Conservation (phyloP, 2,888 invertebrate genomes). For the Mesochorus sp. region DNA sequence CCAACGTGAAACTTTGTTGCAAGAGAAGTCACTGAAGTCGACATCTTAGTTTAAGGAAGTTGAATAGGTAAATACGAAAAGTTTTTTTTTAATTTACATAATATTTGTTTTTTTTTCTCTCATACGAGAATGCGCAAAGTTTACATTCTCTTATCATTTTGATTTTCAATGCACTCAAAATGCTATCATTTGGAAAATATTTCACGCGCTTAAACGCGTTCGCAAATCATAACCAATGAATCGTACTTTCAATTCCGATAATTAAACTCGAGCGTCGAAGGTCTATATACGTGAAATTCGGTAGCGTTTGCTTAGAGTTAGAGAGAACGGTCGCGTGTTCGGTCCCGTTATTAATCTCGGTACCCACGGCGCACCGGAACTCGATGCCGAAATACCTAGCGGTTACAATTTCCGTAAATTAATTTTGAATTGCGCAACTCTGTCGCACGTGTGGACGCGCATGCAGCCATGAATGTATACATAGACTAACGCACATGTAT, state of each 20-base stretch:
- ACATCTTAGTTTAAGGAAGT: slow-evolving; percentile 50
- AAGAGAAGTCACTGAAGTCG: slow-evolving; percentile 26
- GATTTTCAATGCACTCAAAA: too few species aligned
- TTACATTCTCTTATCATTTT: background rate
- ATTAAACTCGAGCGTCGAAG: background rate
- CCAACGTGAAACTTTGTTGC: slow-evolving; percentile 23
- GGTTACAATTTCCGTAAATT: slow-evolving; percentile 61
- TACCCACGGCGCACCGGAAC: slow-evolving; percentile 19
- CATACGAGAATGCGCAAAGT: too few species aligned
- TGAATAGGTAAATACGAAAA: slow-evolving; percentile 50
- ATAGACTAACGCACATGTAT: background rate
- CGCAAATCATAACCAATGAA: background rate
- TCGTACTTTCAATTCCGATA: background rate
- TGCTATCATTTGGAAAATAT: too few species aligned
- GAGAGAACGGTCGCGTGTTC: slow-evolving; percentile 34
- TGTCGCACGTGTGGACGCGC: slow-evolving; percentile 31
- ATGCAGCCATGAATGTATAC: background rate
- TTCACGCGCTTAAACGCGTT: background rate
- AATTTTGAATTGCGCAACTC: slow-evolving; percentile 57
- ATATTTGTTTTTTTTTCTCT: background rate
- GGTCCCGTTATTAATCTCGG: slow-evolving; percentile 50
- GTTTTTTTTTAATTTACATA: background rate
- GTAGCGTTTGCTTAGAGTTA: background rate
- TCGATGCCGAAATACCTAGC: slow-evolving; percentile 50
- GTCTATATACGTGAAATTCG: slow-evolving; percentile 18